These are phyloP conservation scores for Cyanoderma ruficeps DNA, from an alignment of 2,113 vertebrate species.

Conservation along the genomic window DNA sequence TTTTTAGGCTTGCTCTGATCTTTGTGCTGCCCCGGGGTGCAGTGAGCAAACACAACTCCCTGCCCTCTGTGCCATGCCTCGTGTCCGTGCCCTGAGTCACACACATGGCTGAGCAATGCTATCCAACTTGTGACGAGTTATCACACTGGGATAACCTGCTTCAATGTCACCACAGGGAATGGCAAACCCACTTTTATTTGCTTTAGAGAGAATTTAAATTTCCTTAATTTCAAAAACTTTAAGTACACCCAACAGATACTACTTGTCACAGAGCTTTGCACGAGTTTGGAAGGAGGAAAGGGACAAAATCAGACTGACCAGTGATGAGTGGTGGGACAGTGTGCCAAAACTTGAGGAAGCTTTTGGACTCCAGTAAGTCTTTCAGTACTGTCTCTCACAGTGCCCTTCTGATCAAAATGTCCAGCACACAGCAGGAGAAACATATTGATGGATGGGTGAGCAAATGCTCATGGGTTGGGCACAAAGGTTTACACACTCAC, in stretches of 20 bases:
- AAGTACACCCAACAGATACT: neutral
- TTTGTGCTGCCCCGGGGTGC: neutral
- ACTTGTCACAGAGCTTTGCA: neutral
- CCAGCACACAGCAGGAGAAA: neutral
- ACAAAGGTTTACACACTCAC: neutral
- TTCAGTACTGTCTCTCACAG: neutral
- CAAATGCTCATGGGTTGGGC: accelerated
- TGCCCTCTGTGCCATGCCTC: neutral
- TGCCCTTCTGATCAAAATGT: neutral
- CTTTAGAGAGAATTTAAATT: neutral
- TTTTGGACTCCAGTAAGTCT: neutral
- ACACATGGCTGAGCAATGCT: neutral
- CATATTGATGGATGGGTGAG: neutral
- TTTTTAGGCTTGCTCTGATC: neutral
- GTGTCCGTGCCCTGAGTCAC: neutral
- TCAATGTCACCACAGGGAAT: neutral
- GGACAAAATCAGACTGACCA: neutral
- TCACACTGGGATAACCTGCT: neutral
- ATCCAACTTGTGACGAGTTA: neutral
- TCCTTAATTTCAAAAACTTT: neutral
- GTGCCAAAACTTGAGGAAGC: neutral
- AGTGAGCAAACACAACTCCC: neutral
- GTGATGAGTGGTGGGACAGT: neutral
- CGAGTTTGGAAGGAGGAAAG: neutral
- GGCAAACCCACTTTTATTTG: neutral